A percentile compares a stretch with the other conserved stretches of the same genome.
phyloP scores from a whole-genome alignment of 2,888 invertebrate genomes.

The Magallana nippona region DNA sequence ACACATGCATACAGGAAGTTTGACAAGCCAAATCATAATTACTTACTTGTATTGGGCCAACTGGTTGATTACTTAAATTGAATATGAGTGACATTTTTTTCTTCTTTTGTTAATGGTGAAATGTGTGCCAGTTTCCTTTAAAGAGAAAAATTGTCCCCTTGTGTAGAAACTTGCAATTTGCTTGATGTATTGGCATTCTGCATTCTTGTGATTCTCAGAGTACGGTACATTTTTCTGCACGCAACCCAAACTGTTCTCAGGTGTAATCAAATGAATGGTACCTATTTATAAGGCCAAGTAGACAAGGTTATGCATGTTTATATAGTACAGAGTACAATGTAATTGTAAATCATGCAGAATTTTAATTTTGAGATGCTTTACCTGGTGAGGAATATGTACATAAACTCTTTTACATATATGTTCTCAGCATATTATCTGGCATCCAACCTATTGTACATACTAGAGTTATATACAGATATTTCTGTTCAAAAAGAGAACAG shows the following conservation, averaged over 20 bases:
- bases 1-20: constrained; percentile 5
- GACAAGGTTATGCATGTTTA: not conserved
- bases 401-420: no score
- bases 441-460: no score
- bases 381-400: no score
- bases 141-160: not conserved
- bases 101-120: not conserved
- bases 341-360: no score
- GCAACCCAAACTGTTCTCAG: not conserved
- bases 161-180: constrained; percentile 5
- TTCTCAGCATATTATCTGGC: no score
- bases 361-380: no score
- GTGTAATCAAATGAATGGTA: constrained; percentile 12
- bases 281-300: not conserved
- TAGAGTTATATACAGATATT: no score
- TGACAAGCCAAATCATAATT: not conserved
- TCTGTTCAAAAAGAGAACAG: no score
- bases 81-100: constrained; percentile 19
- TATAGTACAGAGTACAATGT: no score
- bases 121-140: not conserved
- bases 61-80: constrained; percentile 2
- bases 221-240: not conserved
- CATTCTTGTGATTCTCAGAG: not conserved
- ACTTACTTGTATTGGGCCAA: not conserved
- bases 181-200: not conserved